Conservation (phyloP, 2,113 vertebrate genomes). For the Theristicus caerulescens region DNA sequence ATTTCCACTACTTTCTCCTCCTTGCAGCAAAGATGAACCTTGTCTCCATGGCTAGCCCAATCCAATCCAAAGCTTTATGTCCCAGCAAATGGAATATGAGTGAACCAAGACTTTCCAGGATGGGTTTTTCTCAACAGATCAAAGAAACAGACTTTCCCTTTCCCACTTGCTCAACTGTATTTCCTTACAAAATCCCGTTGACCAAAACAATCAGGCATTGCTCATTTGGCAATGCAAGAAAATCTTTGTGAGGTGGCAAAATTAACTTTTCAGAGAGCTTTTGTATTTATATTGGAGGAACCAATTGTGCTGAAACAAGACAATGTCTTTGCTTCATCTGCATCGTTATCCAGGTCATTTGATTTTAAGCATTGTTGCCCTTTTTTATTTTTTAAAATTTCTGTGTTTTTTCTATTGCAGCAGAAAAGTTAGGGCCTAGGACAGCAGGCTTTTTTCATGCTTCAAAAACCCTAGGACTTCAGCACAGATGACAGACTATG, state of each 20-base stretch:
- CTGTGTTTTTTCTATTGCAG: neutral
- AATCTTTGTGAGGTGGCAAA: neutral
- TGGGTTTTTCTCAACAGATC: neutral
- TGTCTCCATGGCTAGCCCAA: neutral
- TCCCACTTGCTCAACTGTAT: neutral
- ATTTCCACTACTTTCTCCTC: neutral
- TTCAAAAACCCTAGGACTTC: neutral
- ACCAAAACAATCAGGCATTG: neutral
- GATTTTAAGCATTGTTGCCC: neutral
- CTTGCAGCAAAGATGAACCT: neutral
- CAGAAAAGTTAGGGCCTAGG: neutral
- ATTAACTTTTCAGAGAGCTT: neutral
- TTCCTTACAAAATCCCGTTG: neutral
- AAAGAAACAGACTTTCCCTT: neutral
- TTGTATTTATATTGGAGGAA: neutral
- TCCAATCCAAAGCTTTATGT: neutral
- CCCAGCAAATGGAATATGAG: neutral
- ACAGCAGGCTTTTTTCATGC: neutral
- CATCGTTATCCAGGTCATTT: neutral
- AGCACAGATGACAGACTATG: neutral
- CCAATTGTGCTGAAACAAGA: neutral
- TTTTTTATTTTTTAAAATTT: neutral
- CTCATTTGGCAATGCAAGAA: neutral
- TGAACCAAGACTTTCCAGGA: neutral
- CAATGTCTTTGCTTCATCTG: neutral